These are phyloP conservation scores for Hydra vulgaris DNA, from an alignment of 30 jellyfish, hydroid and myxozoan genomes.

Conservation along the genomic window DNA sequence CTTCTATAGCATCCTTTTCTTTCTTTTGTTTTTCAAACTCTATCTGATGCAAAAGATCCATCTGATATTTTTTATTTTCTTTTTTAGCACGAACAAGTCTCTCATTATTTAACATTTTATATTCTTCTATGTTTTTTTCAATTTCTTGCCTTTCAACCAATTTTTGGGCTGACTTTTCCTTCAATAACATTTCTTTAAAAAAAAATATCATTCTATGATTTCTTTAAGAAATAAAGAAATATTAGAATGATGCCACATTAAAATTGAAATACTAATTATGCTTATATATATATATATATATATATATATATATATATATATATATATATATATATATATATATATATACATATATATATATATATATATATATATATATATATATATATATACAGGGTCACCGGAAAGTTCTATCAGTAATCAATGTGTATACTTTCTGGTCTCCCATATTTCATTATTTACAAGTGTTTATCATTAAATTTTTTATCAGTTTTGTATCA, in stretches of 20 bases:
- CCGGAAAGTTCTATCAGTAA: too few species aligned
- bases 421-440: too few species aligned
- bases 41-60: slow-evolving; percentile 66
- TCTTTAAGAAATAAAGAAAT: neutral
- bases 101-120: slow-evolving; percentile 59
- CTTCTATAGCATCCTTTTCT: slow-evolving; percentile 67
- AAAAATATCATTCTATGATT: neutral
- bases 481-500: too few species aligned
- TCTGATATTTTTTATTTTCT: slow-evolving; percentile 50
- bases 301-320: too few species aligned
- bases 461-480: too few species aligned
- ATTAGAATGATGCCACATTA: neutral
- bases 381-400: neutral
- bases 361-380: too few species aligned
- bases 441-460: too few species aligned
- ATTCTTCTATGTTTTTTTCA: slow-evolving; percentile 65
- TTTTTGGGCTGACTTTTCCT: slow-evolving; percentile 64
- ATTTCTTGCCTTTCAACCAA: slow-evolving; percentile 55
- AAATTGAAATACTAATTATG: too few species aligned
- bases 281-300: too few species aligned
- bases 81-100: slow-evolving; percentile 40
- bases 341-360: too few species aligned
- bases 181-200: slow-evolving; percentile 41
- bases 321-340: too few species aligned
- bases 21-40: slow-evolving; percentile 44